phyloP scores from a whole-genome alignment of 2,797 vertebrate species.

The Anguilla obscura region DNA sequence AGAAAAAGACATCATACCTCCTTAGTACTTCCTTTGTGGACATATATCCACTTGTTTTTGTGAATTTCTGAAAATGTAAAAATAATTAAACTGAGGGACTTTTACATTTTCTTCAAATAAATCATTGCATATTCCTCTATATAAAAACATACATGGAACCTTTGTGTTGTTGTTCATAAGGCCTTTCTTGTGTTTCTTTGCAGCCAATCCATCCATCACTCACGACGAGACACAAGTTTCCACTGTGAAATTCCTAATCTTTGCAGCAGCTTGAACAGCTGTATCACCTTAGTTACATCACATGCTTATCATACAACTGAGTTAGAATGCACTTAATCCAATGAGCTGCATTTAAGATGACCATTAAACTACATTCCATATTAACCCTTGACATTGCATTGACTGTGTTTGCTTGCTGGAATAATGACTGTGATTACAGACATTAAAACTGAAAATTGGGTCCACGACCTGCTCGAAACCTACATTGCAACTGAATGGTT shows the following conservation, averaged over 20 bases:
- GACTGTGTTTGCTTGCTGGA: background rate
- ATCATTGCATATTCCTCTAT: background rate
- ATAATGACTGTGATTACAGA: background rate
- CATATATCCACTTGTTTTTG: constrained; percentile 98
- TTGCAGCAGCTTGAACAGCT: constrained; percentile 78
- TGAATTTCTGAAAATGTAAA: constrained; percentile 81
- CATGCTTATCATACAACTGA: background rate
- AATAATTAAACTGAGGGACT: background rate
- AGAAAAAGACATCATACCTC: constrained; percentile 75
- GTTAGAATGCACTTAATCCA: background rate
- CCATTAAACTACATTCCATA: background rate
- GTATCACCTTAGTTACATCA: background rate
- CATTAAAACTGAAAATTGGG: background rate
- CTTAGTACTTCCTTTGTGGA: constrained; percentile 98
- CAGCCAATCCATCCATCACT: constrained; percentile 89
- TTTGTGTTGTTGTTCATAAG: constrained; percentile 92
- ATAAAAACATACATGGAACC: constrained; percentile 86
- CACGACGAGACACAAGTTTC: constrained; percentile 88
- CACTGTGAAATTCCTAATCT: constrained; percentile 86
- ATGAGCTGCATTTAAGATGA: constrained; percentile 18
- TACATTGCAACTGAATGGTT: background rate
- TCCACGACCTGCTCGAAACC: background rate
- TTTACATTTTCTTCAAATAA: background rate
- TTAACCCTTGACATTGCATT: background rate
- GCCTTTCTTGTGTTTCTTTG: constrained; percentile 97